Percentiles rank a stretch among this genome's conserved stretches.
phyloP scores from a whole-genome alignment of 2,797 vertebrate genomes.

The Esox lucius region DNA sequence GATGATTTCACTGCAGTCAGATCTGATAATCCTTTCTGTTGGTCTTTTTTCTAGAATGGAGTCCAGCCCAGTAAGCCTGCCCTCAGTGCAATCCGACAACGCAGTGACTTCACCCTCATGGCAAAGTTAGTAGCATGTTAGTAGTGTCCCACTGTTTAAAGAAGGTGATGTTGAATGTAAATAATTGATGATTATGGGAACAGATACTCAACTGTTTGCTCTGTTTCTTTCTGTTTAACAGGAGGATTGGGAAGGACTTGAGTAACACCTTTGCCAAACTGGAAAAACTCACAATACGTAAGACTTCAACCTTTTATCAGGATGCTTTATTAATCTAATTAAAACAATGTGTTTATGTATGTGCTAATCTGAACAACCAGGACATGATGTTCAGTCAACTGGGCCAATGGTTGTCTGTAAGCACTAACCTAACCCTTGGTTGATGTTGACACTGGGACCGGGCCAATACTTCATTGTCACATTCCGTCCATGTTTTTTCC shows the following conservation, averaged over 20 bases:
- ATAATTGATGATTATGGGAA: not conserved
- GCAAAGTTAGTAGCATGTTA: slow-evolving; percentile 79
- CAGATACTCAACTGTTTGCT: not conserved
- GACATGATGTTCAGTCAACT: too few relatives aligned
- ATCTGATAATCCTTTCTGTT: not conserved
- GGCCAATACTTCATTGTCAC: too few relatives aligned
- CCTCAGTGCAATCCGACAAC: slow-evolving; percentile 69
- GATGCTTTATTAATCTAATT: not conserved
- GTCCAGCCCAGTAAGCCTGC: slow-evolving; percentile 65
- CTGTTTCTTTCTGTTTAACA: slow-evolving; percentile 35
- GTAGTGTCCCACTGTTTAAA: slow-evolving; percentile 22
- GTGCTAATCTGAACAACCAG: not conserved
- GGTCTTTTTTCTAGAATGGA: slow-evolving; percentile 69
- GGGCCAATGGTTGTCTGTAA: too few relatives aligned
- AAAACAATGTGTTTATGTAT: not conserved
- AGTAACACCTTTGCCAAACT: slow-evolving; percentile 84
- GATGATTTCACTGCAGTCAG: not conserved
- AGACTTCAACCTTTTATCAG: slow-evolving; percentile 46
- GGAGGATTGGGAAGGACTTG: slow-evolving; percentile 81
- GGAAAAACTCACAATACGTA: slow-evolving; percentile 83
- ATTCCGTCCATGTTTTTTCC: too few relatives aligned
- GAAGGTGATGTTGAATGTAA: not conserved
- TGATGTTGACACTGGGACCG: too few relatives aligned
- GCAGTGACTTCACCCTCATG: slow-evolving; percentile 80
- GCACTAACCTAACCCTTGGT: too few relatives aligned